Conservation (phyloP, 2,113 vertebrate species). For the Dasyornis broadbenti region DNA sequence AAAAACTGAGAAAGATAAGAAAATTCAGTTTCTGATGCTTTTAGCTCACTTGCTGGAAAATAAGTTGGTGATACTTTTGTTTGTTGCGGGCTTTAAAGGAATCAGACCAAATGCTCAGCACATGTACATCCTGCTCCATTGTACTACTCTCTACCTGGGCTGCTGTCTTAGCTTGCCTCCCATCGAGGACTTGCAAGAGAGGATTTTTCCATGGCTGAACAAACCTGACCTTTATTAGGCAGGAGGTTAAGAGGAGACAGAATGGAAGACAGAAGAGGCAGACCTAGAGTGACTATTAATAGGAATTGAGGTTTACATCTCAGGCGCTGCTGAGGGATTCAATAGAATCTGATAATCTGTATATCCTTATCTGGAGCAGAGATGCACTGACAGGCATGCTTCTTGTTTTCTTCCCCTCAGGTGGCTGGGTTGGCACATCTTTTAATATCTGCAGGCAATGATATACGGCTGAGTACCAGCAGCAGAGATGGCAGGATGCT, state of each 20-base stretch:
- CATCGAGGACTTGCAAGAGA: not conserved
- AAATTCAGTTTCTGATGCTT: not conserved
- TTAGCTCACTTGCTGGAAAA: not conserved
- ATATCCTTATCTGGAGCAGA: not conserved
- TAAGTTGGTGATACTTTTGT: not conserved
- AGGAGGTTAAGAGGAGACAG: not conserved
- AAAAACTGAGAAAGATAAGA: not conserved
- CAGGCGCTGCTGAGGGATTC: not conserved
- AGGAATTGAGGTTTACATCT: not conserved
- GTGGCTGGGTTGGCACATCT: not conserved
- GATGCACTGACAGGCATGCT: not conserved
- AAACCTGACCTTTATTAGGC: not conserved
- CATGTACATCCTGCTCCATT: not conserved
- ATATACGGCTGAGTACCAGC: not conserved
- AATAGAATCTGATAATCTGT: not conserved
- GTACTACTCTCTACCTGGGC: not conserved
- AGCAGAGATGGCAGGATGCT: not conserved
- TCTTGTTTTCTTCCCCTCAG: not conserved
- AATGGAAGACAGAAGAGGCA: not conserved
- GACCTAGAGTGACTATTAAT: not conserved
- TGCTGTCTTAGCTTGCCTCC: not conserved
- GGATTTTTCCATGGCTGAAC: not conserved
- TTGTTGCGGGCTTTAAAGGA: not conserved
- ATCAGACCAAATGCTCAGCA: not conserved
- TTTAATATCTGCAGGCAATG: not conserved